phyloP scores from a whole-genome alignment of 2,113 vertebrate species.

The Lycaon pictus region DNA sequence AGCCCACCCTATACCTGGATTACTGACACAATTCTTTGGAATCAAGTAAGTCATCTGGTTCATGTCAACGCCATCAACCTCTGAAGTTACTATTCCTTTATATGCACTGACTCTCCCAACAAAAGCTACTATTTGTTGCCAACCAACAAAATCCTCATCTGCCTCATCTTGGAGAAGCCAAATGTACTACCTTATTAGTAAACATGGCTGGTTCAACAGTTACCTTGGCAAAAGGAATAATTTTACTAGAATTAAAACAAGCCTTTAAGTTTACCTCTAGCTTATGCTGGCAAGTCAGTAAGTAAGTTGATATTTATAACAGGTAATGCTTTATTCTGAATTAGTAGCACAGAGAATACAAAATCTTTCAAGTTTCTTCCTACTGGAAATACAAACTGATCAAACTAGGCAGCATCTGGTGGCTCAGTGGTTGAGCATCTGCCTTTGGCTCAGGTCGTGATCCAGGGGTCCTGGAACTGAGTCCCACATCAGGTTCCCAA shows the following conservation, averaged over 20 bases:
- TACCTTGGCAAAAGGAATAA: conserved; percentile 1
- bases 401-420: neutral
- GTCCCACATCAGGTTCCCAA: too few relatives aligned
- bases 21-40: neutral
- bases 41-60: conserved; percentile 5
- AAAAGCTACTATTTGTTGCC: conserved; percentile 33
- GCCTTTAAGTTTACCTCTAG: neutral
- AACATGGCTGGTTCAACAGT: neutral
- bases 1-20: conserved; percentile 47
- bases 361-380: conserved; percentile 1
- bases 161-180: neutral
- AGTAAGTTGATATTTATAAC: conserved; percentile 6
- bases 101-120: neutral
- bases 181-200: conserved; percentile 14
- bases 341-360: conserved; percentile 22
- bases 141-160: conserved; percentile 9
- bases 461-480: too few relatives aligned
- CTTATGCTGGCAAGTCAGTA: neutral
- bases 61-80: neutral
- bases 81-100: conserved; percentile 40
- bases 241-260: conserved; percentile 48
- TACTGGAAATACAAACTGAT: conserved; percentile 32
- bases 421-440: too few relatives aligned
- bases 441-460: too few relatives aligned
- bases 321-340: conserved; percentile 35